Evolutionary conservation across 2,113 vertebrate genomes (phyloP).

Genomic region (Carlito syrichta): DNA sequence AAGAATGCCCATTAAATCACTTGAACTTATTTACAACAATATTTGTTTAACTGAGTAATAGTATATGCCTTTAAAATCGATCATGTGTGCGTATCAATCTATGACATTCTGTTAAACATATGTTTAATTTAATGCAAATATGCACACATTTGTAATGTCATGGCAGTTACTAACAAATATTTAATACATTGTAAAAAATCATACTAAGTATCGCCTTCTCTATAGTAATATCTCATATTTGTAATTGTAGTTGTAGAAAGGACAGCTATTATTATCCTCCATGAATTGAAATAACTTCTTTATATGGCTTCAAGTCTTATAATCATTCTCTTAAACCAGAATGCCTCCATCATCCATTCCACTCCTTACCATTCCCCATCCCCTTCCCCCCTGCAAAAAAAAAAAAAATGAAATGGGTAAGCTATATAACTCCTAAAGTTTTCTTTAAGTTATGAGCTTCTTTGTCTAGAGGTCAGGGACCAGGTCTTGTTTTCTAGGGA

Average conservation of each 20-base stretch:
- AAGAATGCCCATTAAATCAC: too few species aligned
- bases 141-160: not conserved
- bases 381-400: too few species aligned
- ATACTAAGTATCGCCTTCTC: not conserved
- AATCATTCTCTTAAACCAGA: not conserved
- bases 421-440: not conserved
- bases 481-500: not conserved
- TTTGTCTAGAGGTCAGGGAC: not conserved
- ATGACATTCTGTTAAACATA: not conserved
- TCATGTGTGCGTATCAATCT: not conserved
- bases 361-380: not conserved
- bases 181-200: not conserved
- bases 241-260: not conserved
- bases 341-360: not conserved
- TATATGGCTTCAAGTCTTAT: not conserved
- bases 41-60: not conserved
- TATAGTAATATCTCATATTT: not conserved
- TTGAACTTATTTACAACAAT: not conserved
- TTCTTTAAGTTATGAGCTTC: not conserved
- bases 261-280: not conserved
- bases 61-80: not conserved
- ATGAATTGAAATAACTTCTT: not conserved
- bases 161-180: not conserved
- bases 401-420: not conserved
- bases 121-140: slow-evolving; percentile 21